phyloP scores from a whole-genome alignment of 2,888 invertebrate species.

The Erebia aethiops region DNA sequence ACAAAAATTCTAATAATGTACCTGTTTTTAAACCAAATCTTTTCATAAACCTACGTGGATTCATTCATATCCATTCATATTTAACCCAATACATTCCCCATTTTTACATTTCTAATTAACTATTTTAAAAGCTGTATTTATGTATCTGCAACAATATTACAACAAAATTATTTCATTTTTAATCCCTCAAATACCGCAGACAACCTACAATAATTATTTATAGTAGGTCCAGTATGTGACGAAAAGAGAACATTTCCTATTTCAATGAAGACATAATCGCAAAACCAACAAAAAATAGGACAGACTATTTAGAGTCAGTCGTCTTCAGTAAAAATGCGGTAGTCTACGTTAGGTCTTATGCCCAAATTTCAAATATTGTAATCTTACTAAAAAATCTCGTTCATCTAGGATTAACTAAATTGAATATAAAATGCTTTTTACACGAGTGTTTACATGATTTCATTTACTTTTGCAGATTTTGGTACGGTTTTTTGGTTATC shows the following conservation, averaged over 20 bases:
- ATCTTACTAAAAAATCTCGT: neutral
- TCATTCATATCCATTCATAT: neutral
- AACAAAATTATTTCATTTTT: neutral
- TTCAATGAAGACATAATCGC: too few relatives aligned
- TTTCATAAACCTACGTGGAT: neutral
- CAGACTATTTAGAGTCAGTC: too few relatives aligned
- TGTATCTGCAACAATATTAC: neutral
- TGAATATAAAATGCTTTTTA: neutral
- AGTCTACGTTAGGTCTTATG: neutral
- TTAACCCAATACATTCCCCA: too few relatives aligned
- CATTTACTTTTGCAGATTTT: constrained; percentile 4
- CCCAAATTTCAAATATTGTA: neutral
- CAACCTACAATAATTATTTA: too few relatives aligned
- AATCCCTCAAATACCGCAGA: neutral
- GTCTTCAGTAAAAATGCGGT: neutral
- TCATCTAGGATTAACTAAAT: neutral
- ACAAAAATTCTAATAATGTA: neutral
- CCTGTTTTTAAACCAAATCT: neutral
- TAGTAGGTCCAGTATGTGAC: too few relatives aligned
- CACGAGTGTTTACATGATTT: neutral
- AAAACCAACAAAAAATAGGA: neutral
- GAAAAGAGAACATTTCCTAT: too few relatives aligned
- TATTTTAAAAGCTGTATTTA: neutral
- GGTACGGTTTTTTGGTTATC: constrained; percentile 13
- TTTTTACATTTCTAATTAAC: neutral